phyloP scores from a whole-genome alignment of 2,888 invertebrate species.

The Odontothrips loti region DNA sequence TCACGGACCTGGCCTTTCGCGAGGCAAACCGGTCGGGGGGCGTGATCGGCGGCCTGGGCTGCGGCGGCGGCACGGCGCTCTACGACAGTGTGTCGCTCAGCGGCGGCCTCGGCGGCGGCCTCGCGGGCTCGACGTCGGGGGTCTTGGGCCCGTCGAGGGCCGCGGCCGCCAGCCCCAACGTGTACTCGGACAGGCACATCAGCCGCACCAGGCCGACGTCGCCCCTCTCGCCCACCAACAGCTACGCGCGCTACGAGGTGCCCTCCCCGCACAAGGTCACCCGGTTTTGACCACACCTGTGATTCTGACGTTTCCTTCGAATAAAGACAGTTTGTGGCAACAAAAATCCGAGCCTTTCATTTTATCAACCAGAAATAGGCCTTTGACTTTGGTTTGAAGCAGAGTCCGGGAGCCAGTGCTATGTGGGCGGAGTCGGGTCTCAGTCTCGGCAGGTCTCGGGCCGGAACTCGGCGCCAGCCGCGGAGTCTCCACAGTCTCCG shows the following conservation, averaged over 20 bases:
- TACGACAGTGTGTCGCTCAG: conserved; percentile 7
- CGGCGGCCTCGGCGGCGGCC: background rate
- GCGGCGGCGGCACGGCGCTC: background rate
- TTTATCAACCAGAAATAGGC: background rate
- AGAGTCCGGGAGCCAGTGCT: too few relatives aligned
- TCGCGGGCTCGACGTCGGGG: conserved; percentile 41
- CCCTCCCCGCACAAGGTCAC: conserved; percentile 42
- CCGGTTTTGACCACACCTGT: conserved; percentile 39
- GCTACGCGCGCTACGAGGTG: conserved; percentile 41
- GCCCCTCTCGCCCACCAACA: conserved; percentile 37
- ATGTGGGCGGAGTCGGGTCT: too few relatives aligned
- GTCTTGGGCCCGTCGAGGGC: conserved; percentile 39
- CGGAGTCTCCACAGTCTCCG: too few relatives aligned
- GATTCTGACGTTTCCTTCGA: too few relatives aligned
- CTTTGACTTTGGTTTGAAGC: too few relatives aligned
- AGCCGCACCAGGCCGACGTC: conserved; percentile 37
- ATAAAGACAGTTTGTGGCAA: background rate
- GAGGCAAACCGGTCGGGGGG: background rate
- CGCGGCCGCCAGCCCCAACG: conserved; percentile 40
- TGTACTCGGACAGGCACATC: conserved; percentile 40
- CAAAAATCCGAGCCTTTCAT: background rate
- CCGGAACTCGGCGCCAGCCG: too few relatives aligned
- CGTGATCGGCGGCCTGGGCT: background rate
- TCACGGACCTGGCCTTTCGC: conserved; percentile 21
- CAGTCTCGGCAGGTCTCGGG: too few relatives aligned